phyloP scores from a whole-genome alignment of 2,888 invertebrate genomes.

The Ichneumon xanthorius region DNA sequence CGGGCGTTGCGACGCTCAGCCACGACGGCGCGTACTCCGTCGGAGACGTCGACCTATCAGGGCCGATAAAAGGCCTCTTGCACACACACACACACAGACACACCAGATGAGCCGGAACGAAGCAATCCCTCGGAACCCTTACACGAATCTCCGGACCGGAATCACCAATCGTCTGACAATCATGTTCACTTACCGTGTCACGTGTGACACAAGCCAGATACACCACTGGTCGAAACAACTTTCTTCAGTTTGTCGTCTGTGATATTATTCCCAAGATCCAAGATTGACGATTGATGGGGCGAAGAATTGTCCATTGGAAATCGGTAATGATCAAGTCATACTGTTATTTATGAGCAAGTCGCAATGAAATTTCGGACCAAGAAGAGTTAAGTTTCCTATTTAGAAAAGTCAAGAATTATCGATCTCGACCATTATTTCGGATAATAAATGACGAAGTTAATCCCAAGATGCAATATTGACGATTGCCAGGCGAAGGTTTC shows the following conservation, averaged over 20 bases:
- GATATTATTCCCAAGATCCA: neutral
- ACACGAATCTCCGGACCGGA: constrained; percentile 33
- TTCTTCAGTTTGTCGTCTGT: neutral
- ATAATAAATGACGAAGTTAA: neutral
- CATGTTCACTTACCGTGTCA: constrained; percentile 13
- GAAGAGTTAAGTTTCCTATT: neutral
- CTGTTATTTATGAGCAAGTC: neutral
- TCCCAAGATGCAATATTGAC: no score
- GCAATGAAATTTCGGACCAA: neutral
- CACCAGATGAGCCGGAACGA: neutral
- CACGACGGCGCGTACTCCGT: constrained; percentile 78
- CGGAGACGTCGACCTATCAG: constrained; percentile 76
- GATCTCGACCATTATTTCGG: neutral
- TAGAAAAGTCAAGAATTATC: neutral
- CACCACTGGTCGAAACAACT: constrained; percentile 10
- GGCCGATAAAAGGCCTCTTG: constrained; percentile 61
- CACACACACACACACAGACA: constrained; percentile 6
- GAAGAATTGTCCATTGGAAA: no score
- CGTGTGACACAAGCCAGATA: constrained; percentile 3
- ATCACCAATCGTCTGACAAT: constrained; percentile 32
- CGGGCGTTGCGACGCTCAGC: constrained; percentile 75
- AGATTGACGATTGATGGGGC: neutral
- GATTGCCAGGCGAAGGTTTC: no score
- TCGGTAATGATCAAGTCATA: neutral
- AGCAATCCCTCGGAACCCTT: constrained; percentile 14